Base-by-base conservation (phyloP, 1,140 invertebrate species). In the Hycleus phaleratus region DNA sequence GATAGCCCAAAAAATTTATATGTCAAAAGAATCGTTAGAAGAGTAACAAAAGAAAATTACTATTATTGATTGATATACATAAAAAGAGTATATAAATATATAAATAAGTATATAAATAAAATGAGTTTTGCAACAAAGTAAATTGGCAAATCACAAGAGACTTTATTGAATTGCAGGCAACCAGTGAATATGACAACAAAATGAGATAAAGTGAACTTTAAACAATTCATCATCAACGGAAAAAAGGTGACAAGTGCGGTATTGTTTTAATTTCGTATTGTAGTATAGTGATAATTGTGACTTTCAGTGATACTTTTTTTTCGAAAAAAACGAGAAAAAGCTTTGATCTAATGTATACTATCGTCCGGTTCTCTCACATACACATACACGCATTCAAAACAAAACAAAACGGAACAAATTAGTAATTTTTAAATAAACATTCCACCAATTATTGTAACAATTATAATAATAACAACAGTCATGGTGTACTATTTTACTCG, bases 401-500 rank as follows among this genome's bases (percentile, higher is more conserved):
- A 7, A 32, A 32, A 32, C 32, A 32, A 18, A 18, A 18, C 18
- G 1, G 18, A 18, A 18, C 18, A 18, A 18, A 18, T 18, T 18
- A 18, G 18, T 18, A 18, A 18, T 18, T 18, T 42, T 42, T 42
- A 42, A 32, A 32, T 8, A 38, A 52, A 59, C 58, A 59, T 59
- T 59, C 58, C 58, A 59, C 49, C 46, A 52, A 18, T 26, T 56
- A 53, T 52, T 25, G 18, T 18, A 18, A 18, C 18, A 18, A 45
- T 26, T 24, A 59, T 12, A 32, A 48, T 47, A 12, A 43, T 32
- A 40, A 52, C 46, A 43, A 47, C 62, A 61, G 62, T 65, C 38
- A 55, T 53, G 68, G 68, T 70, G 68, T 63, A 60, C 68, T 68
- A 68, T 70, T 70, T 32, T 68, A 62, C 68, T 70, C 65, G 63